phyloP scores from a whole-genome alignment of 2,113 vertebrate species.

The Calonectris borealis region DNA sequence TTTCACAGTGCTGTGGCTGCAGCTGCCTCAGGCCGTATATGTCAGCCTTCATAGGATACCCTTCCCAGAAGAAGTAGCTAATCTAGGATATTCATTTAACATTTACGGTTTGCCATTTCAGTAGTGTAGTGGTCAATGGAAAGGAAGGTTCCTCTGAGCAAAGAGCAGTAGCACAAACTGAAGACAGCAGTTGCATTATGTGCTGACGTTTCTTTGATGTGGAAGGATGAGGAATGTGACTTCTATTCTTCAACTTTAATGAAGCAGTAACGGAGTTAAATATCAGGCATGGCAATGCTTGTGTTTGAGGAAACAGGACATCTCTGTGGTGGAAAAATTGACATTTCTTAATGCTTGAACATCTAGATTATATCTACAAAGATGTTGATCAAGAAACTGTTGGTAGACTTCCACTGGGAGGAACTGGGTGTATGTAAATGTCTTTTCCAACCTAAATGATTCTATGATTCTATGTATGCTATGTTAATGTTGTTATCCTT shows the following conservation, averaged over 20 bases:
- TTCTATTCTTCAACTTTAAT: not conserved
- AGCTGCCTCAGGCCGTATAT: not conserved
- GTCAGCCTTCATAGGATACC: not conserved
- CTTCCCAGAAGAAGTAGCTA: not conserved
- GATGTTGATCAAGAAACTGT: not conserved
- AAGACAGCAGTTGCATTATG: not conserved
- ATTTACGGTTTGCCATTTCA: not conserved
- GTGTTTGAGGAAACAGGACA: not conserved
- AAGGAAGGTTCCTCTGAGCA: not conserved
- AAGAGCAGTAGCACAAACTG: not conserved
- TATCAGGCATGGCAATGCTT: not conserved
- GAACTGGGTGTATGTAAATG: not conserved
- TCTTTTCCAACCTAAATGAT: too few species aligned
- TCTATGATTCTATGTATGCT: not conserved
- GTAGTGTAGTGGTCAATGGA: not conserved
- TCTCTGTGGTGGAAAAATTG: not conserved
- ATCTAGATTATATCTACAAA: not conserved
- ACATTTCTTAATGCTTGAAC: not conserved
- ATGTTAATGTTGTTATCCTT: not conserved
- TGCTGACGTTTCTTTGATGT: not conserved
- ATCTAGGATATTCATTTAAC: not conserved
- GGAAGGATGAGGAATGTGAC: not conserved
- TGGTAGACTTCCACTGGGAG: not conserved
- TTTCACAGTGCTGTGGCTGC: not conserved
- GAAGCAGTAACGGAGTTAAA: not conserved